A percentile compares a stretch with the other conserved stretches of the same genome.
phyloP scores from a whole-genome alignment of 2,113 vertebrate species.

The Strigops habroptila region DNA sequence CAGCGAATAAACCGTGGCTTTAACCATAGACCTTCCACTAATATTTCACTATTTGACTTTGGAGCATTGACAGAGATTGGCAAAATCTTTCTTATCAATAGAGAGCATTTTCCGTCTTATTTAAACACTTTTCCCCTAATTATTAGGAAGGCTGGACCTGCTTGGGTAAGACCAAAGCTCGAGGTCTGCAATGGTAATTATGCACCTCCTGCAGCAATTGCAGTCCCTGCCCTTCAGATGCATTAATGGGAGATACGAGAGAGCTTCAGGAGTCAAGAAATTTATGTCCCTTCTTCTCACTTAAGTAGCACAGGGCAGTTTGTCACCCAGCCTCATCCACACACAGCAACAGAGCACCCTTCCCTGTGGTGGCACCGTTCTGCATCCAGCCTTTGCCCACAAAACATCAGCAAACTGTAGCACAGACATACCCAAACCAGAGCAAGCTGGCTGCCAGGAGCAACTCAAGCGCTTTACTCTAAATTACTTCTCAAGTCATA shows the following conservation, averaged over 20 bases:
- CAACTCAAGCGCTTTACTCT: not conserved
- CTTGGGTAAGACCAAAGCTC: not conserved
- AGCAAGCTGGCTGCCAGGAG: not conserved
- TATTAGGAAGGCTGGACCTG: not conserved
- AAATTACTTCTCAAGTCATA: not conserved
- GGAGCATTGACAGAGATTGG: not conserved
- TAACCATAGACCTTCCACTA: not conserved
- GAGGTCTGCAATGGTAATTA: not conserved
- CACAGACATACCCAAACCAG: not conserved
- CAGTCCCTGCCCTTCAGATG: not conserved
- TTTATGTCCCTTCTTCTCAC: not conserved
- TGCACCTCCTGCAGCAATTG: fast-evolving
- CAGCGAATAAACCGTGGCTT: not conserved
- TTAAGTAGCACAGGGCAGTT: not conserved
- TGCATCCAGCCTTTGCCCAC: not conserved
- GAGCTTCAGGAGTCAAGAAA: not conserved
- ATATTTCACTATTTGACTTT: not conserved
- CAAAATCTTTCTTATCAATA: not conserved
- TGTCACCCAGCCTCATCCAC: not conserved
- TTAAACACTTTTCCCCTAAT: not conserved
- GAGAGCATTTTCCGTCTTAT: not conserved
- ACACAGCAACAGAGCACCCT: not conserved
- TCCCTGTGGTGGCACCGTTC: fast-evolving
- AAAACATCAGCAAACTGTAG: fast-evolving
- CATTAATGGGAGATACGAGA: fast-evolving